Percentiles rank a stretch among this genome's conserved stretches.
Conservation (phyloP, 2,797 vertebrate species). For the Poeciliopsis infans region DNA sequence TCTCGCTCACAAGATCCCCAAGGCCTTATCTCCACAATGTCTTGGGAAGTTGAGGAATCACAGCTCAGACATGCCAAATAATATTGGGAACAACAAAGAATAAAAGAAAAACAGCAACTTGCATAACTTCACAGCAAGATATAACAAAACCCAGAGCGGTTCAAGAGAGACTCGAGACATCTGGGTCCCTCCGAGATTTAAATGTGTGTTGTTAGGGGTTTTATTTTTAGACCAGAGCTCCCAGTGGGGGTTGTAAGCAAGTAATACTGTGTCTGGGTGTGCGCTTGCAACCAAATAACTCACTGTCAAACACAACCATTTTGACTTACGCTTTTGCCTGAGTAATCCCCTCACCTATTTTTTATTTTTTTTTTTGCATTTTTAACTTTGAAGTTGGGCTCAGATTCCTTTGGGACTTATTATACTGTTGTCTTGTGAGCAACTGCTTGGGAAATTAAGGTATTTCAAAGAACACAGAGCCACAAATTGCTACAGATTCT, state of each 20-base stretch:
- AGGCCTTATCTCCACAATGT: slow-evolving; percentile 51
- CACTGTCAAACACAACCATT: slow-evolving; percentile 78
- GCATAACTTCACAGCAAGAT: slow-evolving; percentile 70
- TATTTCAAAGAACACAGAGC: slow-evolving; percentile 64
- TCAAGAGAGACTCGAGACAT: slow-evolving; percentile 82
- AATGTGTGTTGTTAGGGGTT: slow-evolving; percentile 82
- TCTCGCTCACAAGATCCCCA: slow-evolving; percentile 57
- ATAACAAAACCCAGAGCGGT: slow-evolving; percentile 72
- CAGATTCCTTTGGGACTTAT: slow-evolving; percentile 62
- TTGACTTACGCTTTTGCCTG: slow-evolving; percentile 66
- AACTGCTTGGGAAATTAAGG: slow-evolving; percentile 68
- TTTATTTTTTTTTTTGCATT: slow-evolving; percentile 51
- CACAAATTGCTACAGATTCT: slow-evolving; percentile 67
- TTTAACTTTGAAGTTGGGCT: slow-evolving; percentile 53
- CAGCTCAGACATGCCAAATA: slow-evolving; percentile 55
- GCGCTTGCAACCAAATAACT: slow-evolving; percentile 81
- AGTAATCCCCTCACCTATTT: slow-evolving; percentile 69
- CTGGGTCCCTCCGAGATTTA: slow-evolving; percentile 81
- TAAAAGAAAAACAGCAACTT: slow-evolving; percentile 63
- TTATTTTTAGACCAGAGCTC: slow-evolving; percentile 84
- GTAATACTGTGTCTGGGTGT: slow-evolving; percentile 80
- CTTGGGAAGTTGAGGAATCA: slow-evolving; percentile 59
- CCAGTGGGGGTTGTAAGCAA: slow-evolving; percentile 81
- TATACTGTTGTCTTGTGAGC: slow-evolving; percentile 63
- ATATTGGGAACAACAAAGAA: slow-evolving; percentile 53